Evolutionary conservation across 2,113 vertebrate genomes (phyloP).

Genomic region (Scartelaos histophorus): DNA sequence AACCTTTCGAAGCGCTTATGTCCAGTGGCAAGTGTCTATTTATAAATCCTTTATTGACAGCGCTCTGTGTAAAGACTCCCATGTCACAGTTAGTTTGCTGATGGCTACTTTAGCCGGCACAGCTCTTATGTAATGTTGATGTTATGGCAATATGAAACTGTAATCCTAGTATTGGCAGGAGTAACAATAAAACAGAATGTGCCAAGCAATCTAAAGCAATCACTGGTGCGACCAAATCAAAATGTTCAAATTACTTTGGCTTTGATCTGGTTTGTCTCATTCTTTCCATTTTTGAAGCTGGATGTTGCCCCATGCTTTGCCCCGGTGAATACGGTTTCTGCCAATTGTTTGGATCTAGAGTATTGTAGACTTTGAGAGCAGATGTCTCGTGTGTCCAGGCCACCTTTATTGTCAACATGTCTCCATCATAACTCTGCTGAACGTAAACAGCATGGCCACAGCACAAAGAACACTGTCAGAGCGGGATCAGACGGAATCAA

Average conservation of each 20-base stretch:
- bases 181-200: slow-evolving; percentile 20
- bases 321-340: slow-evolving; percentile 30
- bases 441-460: slow-evolving; percentile 74
- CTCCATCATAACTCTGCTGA: slow-evolving; percentile 54
- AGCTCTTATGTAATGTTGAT: slow-evolving; percentile 9
- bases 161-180: slow-evolving; percentile 15
- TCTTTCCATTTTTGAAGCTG: slow-evolving; percentile 22
- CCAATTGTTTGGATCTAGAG: slow-evolving; percentile 40
- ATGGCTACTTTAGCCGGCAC: background rate
- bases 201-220: slow-evolving; percentile 28
- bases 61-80: background rate
- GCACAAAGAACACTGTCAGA: slow-evolving; percentile 67
- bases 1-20: background rate
- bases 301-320: slow-evolving; percentile 21
- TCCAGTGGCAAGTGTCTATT: background rate
- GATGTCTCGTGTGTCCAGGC: slow-evolving; percentile 31
- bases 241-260: slow-evolving; percentile 15
- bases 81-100: background rate
- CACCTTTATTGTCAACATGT: slow-evolving; percentile 64
- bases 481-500: slow-evolving; percentile 70
- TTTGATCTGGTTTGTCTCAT: slow-evolving; percentile 4
- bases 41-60: background rate
- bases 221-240: slow-evolving; percentile 2
- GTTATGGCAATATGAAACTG: slow-evolving; percentile 8
- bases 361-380: slow-evolving; percentile 56